These are phyloP conservation scores for Albula goreensis DNA, from an alignment of 2,113 vertebrate species.

Conservation along the genomic window DNA sequence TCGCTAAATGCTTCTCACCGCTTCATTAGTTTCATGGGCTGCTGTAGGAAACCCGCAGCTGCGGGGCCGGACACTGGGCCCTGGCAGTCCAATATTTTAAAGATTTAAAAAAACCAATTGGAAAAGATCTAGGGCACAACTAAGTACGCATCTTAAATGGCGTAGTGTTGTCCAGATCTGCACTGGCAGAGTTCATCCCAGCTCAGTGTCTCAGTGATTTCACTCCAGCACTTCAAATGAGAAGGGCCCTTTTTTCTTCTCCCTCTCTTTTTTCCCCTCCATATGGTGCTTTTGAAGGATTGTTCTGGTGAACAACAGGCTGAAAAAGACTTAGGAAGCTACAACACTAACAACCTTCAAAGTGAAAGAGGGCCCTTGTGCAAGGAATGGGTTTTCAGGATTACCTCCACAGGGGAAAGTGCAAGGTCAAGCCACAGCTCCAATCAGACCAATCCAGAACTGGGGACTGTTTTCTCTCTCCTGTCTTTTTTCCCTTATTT, in stretches of 20 bases:
- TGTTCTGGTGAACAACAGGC: neutral
- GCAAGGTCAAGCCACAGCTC: neutral
- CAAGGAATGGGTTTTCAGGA: neutral
- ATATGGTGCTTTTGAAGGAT: neutral
- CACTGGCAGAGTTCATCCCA: neutral
- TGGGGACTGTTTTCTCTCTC: too few species aligned
- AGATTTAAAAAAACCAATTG: constrained; percentile 15
- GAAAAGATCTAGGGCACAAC: neutral
- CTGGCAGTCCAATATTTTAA: constrained; percentile 52
- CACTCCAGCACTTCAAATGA: constrained; percentile 43
- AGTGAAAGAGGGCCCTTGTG: neutral
- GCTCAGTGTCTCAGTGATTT: neutral
- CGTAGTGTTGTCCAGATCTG: too few species aligned
- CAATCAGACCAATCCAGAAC: neutral
- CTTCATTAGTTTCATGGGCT: constrained; percentile 67
- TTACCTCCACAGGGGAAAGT: neutral
- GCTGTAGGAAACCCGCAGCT: constrained; percentile 60
- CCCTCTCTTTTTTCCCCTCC: too few species aligned
- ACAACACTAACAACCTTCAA: neutral
- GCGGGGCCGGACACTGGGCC: constrained; percentile 55
- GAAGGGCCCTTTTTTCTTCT: neutral
- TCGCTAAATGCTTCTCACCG: constrained; percentile 48
- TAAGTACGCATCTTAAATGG: neutral
- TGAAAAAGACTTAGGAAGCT: neutral
- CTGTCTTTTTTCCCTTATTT: too few species aligned